Conservation (phyloP, 2,113 vertebrate genomes). For the Phylloscopus whistleri region DNA sequence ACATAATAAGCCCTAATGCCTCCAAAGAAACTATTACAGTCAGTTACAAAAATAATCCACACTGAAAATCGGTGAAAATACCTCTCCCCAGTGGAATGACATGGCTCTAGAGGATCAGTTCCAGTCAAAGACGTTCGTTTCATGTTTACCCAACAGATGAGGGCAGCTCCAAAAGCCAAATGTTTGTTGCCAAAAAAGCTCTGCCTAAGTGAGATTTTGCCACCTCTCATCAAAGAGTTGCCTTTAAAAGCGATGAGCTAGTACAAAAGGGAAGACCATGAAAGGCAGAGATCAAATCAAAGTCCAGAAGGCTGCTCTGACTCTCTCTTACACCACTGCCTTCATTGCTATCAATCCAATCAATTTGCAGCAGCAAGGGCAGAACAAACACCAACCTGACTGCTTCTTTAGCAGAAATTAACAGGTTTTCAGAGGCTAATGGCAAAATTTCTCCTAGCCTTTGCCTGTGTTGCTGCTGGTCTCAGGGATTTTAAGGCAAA, state of each 20-base stretch:
- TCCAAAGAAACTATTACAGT: conserved; percentile 57
- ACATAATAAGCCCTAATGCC: conserved; percentile 59
- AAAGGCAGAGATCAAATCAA: conserved; percentile 13
- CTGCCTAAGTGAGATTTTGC: neutral
- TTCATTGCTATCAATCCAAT: neutral
- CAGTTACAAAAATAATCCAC: conserved; percentile 58
- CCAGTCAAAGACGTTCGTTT: conserved; percentile 17
- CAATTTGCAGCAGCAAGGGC: neutral
- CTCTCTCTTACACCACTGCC: neutral
- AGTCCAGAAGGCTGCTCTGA: neutral
- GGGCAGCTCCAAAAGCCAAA: conserved; percentile 21
- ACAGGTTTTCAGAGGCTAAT: neutral
- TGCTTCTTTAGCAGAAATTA: neutral
- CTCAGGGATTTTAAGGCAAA: neutral
- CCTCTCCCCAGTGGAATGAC: conserved; percentile 18
- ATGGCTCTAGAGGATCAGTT: conserved; percentile 41
- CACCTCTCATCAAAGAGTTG: neutral
- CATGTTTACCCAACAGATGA: conserved; percentile 8
- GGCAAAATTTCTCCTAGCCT: neutral
- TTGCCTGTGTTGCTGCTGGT: neutral
- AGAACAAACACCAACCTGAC: neutral
- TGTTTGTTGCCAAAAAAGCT: neutral
- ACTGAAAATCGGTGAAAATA: conserved; percentile 13
- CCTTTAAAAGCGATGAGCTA: neutral
- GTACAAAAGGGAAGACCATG: neutral